A percentile compares a stretch with the other conserved stretches of the same genome.
Conservation (phyloP, 2,888 invertebrate species). For the Tenthredo distinguenda region DNA sequence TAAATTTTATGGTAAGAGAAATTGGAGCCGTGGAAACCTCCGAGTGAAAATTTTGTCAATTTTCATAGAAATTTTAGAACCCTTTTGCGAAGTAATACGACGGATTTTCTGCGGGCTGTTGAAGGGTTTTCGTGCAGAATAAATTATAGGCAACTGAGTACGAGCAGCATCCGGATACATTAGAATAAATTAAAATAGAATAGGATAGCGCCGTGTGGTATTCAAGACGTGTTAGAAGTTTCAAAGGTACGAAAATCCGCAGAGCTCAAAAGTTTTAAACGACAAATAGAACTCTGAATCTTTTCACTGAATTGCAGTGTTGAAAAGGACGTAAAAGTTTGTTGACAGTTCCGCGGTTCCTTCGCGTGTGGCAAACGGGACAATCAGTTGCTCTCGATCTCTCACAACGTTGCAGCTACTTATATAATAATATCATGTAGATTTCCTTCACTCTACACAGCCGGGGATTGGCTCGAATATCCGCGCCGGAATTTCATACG, state of each 20-base stretch:
- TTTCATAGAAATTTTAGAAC: background rate
- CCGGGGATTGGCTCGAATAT: no score
- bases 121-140: background rate
- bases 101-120: constrained; percentile 23
- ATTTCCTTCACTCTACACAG: no score
- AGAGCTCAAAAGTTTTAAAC: background rate
- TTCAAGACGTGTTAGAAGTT: background rate
- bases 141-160: constrained; percentile 1
- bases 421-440: background rate
- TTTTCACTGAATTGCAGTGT: constrained; percentile 23
- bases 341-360: constrained; percentile 35
- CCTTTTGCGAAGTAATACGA: background rate
- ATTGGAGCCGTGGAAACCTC: background rate
- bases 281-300: background rate
- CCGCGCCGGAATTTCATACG: no score
- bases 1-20: background rate
- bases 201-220: background rate
- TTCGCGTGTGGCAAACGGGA: constrained; percentile 11
- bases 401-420: constrained; percentile 1
- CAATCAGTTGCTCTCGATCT: constrained; percentile 40
- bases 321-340: constrained; percentile 20
- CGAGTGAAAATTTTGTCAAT: background rate
- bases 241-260: background rate
- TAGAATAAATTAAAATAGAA: constrained; percentile 27
- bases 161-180: constrained; percentile 14